Evolutionary conservation across 2,797 vertebrate genomes (phyloP), one percentile per base, ranked within the genome.

Genomic region (Eulemur coronatus): DNA sequence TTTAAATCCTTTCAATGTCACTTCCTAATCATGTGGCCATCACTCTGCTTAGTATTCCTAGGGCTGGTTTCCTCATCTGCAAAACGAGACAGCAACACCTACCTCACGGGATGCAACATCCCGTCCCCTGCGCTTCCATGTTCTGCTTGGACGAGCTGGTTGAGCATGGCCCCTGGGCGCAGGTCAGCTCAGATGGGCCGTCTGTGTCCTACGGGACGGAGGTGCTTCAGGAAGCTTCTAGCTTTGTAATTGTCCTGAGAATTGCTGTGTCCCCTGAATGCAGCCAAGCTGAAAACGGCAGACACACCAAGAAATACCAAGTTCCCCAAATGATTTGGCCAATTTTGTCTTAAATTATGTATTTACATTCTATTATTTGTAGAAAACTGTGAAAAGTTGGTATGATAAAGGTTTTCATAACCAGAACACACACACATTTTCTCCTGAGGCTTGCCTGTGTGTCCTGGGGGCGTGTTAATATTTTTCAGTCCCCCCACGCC

Each of bases 181-280:
- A 38, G 67, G 52, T 35, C 57, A 4, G 52, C 12, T 38, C 28
- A 35, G n/a, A 57, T 24, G 61, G 17, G 43, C 14, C 14, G 13
- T 33, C 57, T 7, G 5, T 5, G 1, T 8, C 5, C 30, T 11
- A 9, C 1, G 5, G 43, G 57, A 10, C 1, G 0, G 8, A 52
- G 43, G 18, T 43, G 24, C 55, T 85, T 50, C 70, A 2, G 0
- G 43, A 82, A 26, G 10, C 22, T 72, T 63, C 52, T 20, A 33
- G 7, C 3, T 30, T 3, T 1, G 43, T 11, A 7, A 20, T 33
- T 48, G 46, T 38, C 5, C 26, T 28, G 7, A 57, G 43, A 73
- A 55, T 41, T 11, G 1, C 57, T 38, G 26, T 0, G 1, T 38
- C 28, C 17, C 15, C 0, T 2, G 7, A 84, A 26, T 46, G 7